phyloP scores from a whole-genome alignment of 2,888 invertebrate genomes.

The Cylloceria caligata region DNA sequence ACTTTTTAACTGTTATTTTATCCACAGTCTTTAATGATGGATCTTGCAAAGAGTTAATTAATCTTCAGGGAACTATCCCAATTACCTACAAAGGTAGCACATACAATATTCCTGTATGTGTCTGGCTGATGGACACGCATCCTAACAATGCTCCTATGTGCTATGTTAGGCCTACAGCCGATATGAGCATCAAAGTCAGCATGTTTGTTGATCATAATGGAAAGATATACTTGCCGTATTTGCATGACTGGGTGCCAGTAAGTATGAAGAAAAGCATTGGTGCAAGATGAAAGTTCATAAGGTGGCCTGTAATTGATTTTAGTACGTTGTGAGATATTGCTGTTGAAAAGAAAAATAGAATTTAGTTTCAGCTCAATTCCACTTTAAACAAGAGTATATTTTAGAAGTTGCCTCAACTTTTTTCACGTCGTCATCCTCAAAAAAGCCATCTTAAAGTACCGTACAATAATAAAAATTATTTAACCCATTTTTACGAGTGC shows the following conservation, averaged over 20 bases:
- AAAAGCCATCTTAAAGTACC: too few species aligned
- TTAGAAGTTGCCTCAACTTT: too few species aligned
- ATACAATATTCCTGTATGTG: slow-evolving; percentile 98
- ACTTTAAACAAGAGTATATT: too few species aligned
- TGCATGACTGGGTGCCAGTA: slow-evolving; percentile 96
- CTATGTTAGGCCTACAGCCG: slow-evolving; percentile 96
- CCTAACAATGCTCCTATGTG: slow-evolving; percentile 98
- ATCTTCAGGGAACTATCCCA: slow-evolving; percentile 96
- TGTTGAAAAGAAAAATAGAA: too few species aligned
- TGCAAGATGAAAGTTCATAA: too few species aligned
- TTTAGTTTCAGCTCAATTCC: too few species aligned
- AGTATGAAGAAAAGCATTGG: slow-evolving; percentile 76
- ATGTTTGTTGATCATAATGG: slow-evolving; percentile 98
- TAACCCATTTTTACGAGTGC: too few species aligned
- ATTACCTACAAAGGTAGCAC: slow-evolving; percentile 93
- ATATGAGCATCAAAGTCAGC: slow-evolving; percentile 98
- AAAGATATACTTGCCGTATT: slow-evolving; percentile 97
- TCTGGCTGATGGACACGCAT: slow-evolving; percentile 99
- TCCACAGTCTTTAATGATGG: slow-evolving; percentile 95
- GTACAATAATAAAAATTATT: too few species aligned
- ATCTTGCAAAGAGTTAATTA: slow-evolving; percentile 91
- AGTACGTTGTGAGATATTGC: too few species aligned
- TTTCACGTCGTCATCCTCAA: too few species aligned
- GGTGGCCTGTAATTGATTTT: too few species aligned
- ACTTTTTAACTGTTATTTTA: too few species aligned